Evolutionary conservation across 2,888 invertebrate genomes (phyloP), one percentile per base, ranked within the genome.

Genomic region (Ornithoptera priamus): DNA sequence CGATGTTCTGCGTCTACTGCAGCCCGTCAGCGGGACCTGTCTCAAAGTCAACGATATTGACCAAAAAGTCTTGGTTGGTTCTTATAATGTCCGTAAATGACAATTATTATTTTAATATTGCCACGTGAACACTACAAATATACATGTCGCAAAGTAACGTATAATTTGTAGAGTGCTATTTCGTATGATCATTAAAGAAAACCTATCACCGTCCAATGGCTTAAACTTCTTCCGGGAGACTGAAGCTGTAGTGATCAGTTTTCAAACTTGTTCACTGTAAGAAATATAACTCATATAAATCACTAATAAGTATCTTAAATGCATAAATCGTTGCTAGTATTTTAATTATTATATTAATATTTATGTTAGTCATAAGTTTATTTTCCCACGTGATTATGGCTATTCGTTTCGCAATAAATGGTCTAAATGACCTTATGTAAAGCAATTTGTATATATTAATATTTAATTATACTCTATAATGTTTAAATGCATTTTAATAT

Each of bases 21-120:
- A 97, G 85, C 99, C 99, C 0, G 97, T 99, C 82, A 98, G 98
- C 89, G 98, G 98, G 5, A 98, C 98, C 10, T 94, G 97, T 12
- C 77, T 88, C 17, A 75, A 84, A 1, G 97, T 98, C 18, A 95
- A 82, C 18, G 82, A 85, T 64, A 83, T 87, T 46, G 81, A 86
- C 64, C 78, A 79, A 67, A 86, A 86, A 69, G 81, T 86, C 2
- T 80, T 83, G 68, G 85, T 88, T 69, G 77, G 63, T 50, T 42
- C 50, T 50, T 50, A 50, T 50, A 39, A 39, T 39, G 17, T 50
- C 15, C 50, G 15, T 17, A 50, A 17, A 50, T 15, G 15, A 50
- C 5, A 50, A 2, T 15, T 12, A 50, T 50, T 15, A 15, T 17
- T 17, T 50, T 50, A 50, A 17, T 39, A 39, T 39, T 39, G 17